Percentiles rank a stretch among this genome's conserved stretches.
Conservation (phyloP, 1,140 invertebrate genomes). For the Linepithema humile region DNA sequence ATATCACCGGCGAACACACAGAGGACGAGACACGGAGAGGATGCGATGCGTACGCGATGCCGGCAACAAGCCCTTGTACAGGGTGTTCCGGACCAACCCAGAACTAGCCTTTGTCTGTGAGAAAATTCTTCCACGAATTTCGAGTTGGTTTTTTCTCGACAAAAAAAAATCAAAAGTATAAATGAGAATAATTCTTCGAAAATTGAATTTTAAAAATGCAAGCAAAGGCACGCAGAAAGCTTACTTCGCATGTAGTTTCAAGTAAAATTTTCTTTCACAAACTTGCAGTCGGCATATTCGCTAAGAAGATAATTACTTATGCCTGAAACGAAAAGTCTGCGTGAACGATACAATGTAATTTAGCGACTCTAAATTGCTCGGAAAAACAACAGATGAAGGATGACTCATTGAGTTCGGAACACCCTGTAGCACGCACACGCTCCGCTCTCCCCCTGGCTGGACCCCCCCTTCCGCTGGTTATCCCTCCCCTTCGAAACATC, state of each 20-base stretch:
- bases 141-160: not conserved
- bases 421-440: constrained; percentile 34
- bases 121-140: not conserved
- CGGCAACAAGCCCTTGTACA: constrained; percentile 21
- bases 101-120: not conserved
- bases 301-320: not conserved
- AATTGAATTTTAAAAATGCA: not conserved
- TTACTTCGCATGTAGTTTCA: not conserved
- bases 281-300: not conserved
- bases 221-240: not conserved
- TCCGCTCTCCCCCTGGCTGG: not conserved
- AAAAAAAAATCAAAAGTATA: not conserved
- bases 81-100: constrained; percentile 16
- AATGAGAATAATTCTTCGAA: too few species aligned
- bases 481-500: constrained; percentile 58
- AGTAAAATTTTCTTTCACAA: not conserved
- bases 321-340: not conserved
- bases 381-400: not conserved
- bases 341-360: not conserved
- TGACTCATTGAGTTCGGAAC: not conserved
- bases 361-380: not conserved
- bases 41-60: constrained; percentile 34
- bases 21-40: constrained; percentile 45
- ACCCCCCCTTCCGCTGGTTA: not conserved
- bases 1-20: constrained; percentile 76